Evolutionary conservation across 2,888 invertebrate genomes (phyloP), one percentile per base, ranked within the genome.

Genomic region (Polydrusus pterygomalis): DNA sequence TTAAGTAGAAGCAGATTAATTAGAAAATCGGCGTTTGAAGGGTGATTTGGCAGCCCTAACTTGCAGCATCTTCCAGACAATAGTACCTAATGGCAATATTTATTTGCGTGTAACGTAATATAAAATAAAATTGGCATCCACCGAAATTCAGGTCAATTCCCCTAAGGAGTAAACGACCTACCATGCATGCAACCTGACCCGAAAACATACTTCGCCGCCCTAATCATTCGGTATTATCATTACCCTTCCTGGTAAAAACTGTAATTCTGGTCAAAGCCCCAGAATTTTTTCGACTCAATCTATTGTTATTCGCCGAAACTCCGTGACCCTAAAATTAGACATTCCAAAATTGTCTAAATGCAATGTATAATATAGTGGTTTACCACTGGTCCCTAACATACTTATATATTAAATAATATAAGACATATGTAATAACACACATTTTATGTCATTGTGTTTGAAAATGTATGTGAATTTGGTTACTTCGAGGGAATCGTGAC

Each of bases 321-420:
- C 64, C 64, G 64, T 64, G 64, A 64, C 64, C 64, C 17, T 45
- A 64, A 64, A 64, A 45, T 49, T 45, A n/a, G n/a, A n/a, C n/a
- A 47, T 64, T 64, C 45, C 64, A 49, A 64, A 64, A 64, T 64
- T 64, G 64, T 64, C 45, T 64, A 64, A 64, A 64, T 64, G 43
- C 34, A 45, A 47, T 43, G 63, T 64, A 49, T 49, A 49, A 47
- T 64, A 45, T 64, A 45, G 64, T 34, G 64, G 64, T 45, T 64
- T 47, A 20, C 49, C 30, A 47, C 47, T 30, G 45, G 45, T 17
- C 34, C 47, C 64, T 25, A 11, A 47, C 49, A 45, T 64, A 64
- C 43, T 43, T 43, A 63, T 47, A 43, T 63, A 20, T 45, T 47
- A 47, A 30, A 64, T 45, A 25, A 30, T 64, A 45, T 47, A 45